Base-by-base conservation (phyloP, 2,797 vertebrate species). In the Siniperca undulata region DNA sequence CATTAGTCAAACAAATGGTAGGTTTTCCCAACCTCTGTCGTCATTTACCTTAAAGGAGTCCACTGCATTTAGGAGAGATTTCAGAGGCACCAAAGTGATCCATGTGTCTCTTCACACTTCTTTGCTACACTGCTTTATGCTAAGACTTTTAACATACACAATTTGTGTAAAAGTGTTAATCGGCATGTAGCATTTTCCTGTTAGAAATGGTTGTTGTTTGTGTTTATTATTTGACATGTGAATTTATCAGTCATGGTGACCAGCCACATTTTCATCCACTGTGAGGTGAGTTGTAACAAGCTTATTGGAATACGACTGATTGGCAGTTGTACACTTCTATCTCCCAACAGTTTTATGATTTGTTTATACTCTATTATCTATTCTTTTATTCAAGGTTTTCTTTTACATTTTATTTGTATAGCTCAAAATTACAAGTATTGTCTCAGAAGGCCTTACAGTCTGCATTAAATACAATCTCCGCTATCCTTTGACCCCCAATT, bases 1-100 rank as follows among this genome's bases (percentile, higher is more conserved):
- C 59, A 59, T 93, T 89, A 86, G 50, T 91, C 90, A 92, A 80
- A 89, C 82, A 78, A 84, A 80, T 74, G 72, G 46, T 17, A 48
- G 65, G 40, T 82, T 83, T 89, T 84, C 85, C 83, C 82, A 64
- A 64, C 77, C 64, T 70, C 78, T 79, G 79, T 86, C 84, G 75
- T 84, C 73, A 22, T 79, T 75, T 68, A 27, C 36, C 59, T 69
- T 66, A 42, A 83, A 67, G 75, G 62, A 74, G 65, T 5, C 24
- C 12, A 0, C 75, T 8, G 40, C 16, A 7, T 48, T 46, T 68
- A 27, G 9, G 19, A n/a, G 53, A 55, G 40, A 34, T 66, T 50
- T 61, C 56, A 62, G 19, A 38, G 60, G 27, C 77, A 52, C 38
- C 24, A 11, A 24, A 62, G 55, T 69, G 69, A 83, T 82, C 27